A percentile compares a stretch with the other conserved stretches of the same genome.
phyloP scores from a whole-genome alignment of 2,113 vertebrate species.

The Ammodytes marinus region DNA sequence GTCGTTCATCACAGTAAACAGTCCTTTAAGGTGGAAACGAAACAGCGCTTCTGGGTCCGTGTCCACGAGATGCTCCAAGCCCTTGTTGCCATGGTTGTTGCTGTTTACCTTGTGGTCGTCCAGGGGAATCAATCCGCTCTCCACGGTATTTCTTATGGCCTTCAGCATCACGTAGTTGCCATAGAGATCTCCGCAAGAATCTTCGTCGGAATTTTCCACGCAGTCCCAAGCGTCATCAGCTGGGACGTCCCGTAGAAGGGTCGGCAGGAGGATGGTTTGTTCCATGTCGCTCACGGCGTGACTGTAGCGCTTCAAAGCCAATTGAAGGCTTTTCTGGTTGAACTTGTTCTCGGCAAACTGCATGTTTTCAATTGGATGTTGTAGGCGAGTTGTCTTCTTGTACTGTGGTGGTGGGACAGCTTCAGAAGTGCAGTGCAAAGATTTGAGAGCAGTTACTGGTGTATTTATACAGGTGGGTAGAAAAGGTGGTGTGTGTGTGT shows the following conservation, averaged over 20 bases:
- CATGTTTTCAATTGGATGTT: slow-evolving; percentile 71
- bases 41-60: slow-evolving; percentile 83
- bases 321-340: slow-evolving; percentile 69
- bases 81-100: neutral
- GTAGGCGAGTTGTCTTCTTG: slow-evolving; percentile 25
- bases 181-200: slow-evolving; percentile 79
- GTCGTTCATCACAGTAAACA: slow-evolving; percentile 87
- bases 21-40: slow-evolving; percentile 87
- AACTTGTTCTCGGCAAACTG: slow-evolving; percentile 65
- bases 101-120: slow-evolving; percentile 63
- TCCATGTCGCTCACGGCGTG: slow-evolving; percentile 89
- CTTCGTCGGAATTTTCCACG: accelerated
- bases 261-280: slow-evolving; percentile 92
- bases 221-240: slow-evolving; percentile 61
- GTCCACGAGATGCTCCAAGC: slow-evolving; percentile 59
- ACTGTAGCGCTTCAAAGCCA: slow-evolving; percentile 86
- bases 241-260: slow-evolving; percentile 88
- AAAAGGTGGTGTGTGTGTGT: neutral
- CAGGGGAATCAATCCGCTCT: slow-evolving; percentile 81
- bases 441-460: neutral
- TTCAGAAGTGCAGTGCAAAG: slow-evolving; percentile 62
- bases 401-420: slow-evolving; percentile 36
- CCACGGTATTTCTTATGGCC: slow-evolving; percentile 85
- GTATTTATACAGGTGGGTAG: slow-evolving; percentile 71
- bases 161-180: slow-evolving; percentile 89